phyloP scores from a whole-genome alignment of 1,140 invertebrate species.

The Zaprionus taronus region DNA sequence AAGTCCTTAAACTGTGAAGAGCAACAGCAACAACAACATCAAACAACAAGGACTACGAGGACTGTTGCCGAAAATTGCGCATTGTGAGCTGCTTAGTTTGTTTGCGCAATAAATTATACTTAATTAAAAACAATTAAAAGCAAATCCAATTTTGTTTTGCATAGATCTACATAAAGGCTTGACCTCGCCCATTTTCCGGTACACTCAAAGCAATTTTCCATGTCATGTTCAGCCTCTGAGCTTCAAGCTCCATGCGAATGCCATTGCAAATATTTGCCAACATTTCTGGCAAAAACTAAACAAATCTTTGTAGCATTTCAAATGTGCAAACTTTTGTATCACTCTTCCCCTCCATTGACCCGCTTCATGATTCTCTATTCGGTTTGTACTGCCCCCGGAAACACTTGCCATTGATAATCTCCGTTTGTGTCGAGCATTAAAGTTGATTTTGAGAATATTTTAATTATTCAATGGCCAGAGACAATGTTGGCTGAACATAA shows the following conservation, averaged over 20 bases:
- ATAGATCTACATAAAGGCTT: constrained; percentile 37
- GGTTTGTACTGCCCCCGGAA: constrained; percentile 6
- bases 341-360: neutral
- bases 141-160: constrained; percentile 65
- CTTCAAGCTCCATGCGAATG: constrained; percentile 20
- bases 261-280: constrained; percentile 70
- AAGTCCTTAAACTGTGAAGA: constrained; percentile 8
- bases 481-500: constrained; percentile 25
- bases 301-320: constrained; percentile 73
- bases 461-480: constrained; percentile 55
- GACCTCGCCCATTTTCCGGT: constrained; percentile 24
- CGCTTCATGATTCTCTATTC: neutral
- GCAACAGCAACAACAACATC: neutral
- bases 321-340: constrained; percentile 68
- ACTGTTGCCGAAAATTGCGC: constrained; percentile 14
- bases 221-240: constrained; percentile 4
- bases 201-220: constrained; percentile 21
- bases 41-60: neutral
- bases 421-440: constrained; percentile 49
- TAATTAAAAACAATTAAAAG: constrained; percentile 83
- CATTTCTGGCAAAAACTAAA: constrained; percentile 70
- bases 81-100: constrained; percentile 43
- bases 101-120: constrained; percentile 79
- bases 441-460: constrained; percentile 62
- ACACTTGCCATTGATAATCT: constrained; percentile 43